Evolutionary conservation across 30 jellyfish, hydroid and myxozoan species (phyloP).

Genomic region (Catostylus mosaicus): DNA sequence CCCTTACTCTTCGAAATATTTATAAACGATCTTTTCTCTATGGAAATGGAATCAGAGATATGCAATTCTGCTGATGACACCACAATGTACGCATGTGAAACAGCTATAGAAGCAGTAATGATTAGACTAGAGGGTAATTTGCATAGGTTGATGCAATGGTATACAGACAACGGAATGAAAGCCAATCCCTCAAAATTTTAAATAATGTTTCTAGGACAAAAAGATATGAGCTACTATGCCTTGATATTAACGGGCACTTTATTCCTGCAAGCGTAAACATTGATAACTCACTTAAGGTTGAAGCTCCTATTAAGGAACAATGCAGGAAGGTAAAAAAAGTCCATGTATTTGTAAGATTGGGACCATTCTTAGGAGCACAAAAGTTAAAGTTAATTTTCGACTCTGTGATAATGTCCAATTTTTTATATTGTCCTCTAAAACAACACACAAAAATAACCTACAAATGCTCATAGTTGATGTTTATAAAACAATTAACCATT

Average conservation of each 20-base stretch:
- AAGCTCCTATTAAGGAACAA: neutral
- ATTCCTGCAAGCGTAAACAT: neutral
- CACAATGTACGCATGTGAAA: too few species aligned
- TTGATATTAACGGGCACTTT: neutral
- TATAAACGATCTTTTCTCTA: too few species aligned
- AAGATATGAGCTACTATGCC: neutral
- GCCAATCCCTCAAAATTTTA: neutral
- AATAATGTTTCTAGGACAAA: neutral
- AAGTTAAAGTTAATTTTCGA: neutral
- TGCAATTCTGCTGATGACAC: too few species aligned
- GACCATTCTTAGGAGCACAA: too few species aligned
- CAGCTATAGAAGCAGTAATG: too few species aligned
- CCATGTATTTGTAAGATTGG: neutral
- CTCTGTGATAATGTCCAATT: neutral
- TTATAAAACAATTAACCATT: neutral
- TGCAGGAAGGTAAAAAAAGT: neutral
- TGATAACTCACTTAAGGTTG: neutral
- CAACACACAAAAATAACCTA: neutral
- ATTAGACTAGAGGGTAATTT: too few species aligned
- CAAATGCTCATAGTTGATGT: neutral
- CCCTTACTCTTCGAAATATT: too few species aligned
- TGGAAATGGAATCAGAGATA: too few species aligned
- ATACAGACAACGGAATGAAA: neutral
- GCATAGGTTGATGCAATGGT: slow-evolving; percentile 1
- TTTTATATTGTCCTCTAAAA: neutral